Base-by-base conservation (phyloP, 2,888 invertebrate species). In the Trachelus stipa region DNA sequence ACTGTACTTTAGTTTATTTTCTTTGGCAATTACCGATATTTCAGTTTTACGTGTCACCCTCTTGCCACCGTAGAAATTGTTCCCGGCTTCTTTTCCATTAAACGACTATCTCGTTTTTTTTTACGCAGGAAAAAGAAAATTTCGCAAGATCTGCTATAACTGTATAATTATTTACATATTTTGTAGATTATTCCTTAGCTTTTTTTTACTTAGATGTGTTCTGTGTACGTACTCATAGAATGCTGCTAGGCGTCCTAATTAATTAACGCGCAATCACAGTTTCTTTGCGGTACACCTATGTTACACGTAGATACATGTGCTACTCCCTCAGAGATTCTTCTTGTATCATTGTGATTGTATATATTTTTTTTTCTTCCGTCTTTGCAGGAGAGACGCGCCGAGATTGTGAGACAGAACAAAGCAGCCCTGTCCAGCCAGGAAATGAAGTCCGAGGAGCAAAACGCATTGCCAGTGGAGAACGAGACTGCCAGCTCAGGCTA, bases 381-480 rank as follows among this genome's bases (percentile, higher is more conserved):
- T 23, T 90, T 90, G 76, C 93, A 98, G 98, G 98, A 98, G 93
- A 96, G 96, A 89, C 97, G 97, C 90, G 97, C 97, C 76, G 97
- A 97, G 92, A 92, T 96, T 88, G 98, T 98, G 86, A 96, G 98
- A 88, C 97, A 96, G 93, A 98, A 98, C 92, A 98, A 97, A 93
- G 95, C 95, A 88, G 94, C 94, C 82, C 93, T 93, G 81, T 92
- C 93, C 78, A 94, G 94, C 87, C 93, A 92, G 81, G 92, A 92
- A 90, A 93, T 81, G 56, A 88, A 88, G 80, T 85, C 83, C 31
- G 88, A 87, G 69, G 87, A 88, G 75, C 86, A 90, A 77, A 85
- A 82, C 80, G 83, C 81, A 80, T 82, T 88, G 84, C 86, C 87
- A 12, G 83, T 94, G 85, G 92, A 92, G 85, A 92, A 92, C 82